phyloP scores from a whole-genome alignment of 2,888 invertebrate genomes.

The Ptilodon capucinus region DNA sequence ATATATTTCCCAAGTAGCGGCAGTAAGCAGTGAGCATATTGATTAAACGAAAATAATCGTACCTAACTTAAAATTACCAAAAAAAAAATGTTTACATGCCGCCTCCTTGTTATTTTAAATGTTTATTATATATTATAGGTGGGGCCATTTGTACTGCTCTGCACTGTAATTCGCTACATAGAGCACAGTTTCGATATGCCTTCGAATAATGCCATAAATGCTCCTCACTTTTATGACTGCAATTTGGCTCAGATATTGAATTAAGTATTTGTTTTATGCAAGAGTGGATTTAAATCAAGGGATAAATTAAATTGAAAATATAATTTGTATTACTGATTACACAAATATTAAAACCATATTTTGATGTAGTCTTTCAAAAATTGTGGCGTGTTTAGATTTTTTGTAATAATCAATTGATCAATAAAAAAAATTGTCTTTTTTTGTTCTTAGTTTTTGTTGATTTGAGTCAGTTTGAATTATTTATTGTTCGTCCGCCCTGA shows the following conservation, averaged over 20 bases:
- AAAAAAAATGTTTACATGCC: too few relatives aligned
- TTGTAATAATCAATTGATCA: too few relatives aligned
- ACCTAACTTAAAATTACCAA: too few relatives aligned
- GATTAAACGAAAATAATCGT: too few relatives aligned
- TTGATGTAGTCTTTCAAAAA: too few relatives aligned
- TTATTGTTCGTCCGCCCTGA: slow-evolving; percentile 19
- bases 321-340: slow-evolving; percentile 16
- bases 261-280: slow-evolving; percentile 79
- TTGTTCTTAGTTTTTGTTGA: slow-evolving; percentile 26
- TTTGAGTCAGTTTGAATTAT: slow-evolving; percentile 15
- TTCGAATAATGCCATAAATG: slow-evolving; percentile 77
- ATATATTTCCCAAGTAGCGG: too few relatives aligned
- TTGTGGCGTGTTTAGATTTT: too few relatives aligned
- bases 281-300: slow-evolving; percentile 59
- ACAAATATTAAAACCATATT: too few relatives aligned
- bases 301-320: slow-evolving; percentile 37
- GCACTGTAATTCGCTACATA: slow-evolving; percentile 59
- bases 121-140: too few relatives aligned
- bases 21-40: too few relatives aligned
- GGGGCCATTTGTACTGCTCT: slow-evolving; percentile 41
- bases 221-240: slow-evolving; percentile 77
- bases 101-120: too few relatives aligned
- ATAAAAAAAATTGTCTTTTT: too few relatives aligned
- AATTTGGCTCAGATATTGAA: slow-evolving; percentile 70
- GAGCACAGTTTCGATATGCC: slow-evolving; percentile 76